Conservation (phyloP, 2,113 vertebrate genomes). For the Scomber japonicus region DNA sequence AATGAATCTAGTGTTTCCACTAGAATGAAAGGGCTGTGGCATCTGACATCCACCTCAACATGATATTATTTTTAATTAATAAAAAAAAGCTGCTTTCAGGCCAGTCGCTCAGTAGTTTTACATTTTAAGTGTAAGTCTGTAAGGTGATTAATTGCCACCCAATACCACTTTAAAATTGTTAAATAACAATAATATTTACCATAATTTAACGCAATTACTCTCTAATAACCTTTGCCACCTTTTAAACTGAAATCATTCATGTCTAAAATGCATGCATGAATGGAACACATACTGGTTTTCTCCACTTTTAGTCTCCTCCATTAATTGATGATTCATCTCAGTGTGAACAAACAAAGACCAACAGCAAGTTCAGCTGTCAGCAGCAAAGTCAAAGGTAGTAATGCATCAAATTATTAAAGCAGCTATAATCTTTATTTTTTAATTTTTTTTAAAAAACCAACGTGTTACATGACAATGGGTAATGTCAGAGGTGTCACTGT, state of each 20-base stretch:
- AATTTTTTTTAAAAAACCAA: no score
- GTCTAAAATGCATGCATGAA: not conserved
- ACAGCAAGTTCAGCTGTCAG: not conserved
- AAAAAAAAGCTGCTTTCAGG: slow-evolving; percentile 36
- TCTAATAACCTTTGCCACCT: accelerated
- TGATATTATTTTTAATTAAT: not conserved
- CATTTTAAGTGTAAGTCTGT: no score
- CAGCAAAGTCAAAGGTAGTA: slow-evolving; percentile 9
- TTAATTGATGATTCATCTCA: not conserved
- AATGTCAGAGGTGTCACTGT: no score
- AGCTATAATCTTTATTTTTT: no score
- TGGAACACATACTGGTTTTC: not conserved
- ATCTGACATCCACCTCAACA: not conserved
- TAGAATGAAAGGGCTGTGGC: not conserved
- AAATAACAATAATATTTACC: no score
- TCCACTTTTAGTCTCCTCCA: not conserved
- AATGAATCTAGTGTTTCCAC: not conserved
- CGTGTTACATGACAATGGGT: no score
- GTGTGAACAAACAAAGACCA: not conserved
- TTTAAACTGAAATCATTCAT: slow-evolving; percentile 48
- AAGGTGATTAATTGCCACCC: no score
- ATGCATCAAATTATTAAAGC: not conserved
- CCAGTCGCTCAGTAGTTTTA: slow-evolving; percentile 33
- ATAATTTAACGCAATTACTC: not conserved
- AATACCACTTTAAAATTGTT: no score